phyloP scores from a whole-genome alignment of 2,797 vertebrate species.

The Bryconaethiops microstoma region DNA sequence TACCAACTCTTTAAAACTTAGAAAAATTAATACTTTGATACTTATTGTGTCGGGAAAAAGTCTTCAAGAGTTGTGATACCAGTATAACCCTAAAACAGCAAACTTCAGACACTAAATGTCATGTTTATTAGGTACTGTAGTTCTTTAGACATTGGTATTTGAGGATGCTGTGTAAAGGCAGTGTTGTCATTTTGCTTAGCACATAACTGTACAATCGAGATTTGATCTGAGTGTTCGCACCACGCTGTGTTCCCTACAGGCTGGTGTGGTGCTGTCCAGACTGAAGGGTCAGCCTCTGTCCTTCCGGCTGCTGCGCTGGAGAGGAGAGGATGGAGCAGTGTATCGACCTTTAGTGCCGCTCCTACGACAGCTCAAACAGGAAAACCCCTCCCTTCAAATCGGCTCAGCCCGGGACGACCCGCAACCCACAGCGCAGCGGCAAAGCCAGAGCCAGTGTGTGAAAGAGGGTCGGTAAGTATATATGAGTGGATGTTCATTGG shows the following conservation, averaged over 20 bases:
- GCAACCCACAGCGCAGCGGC: constrained; percentile 31
- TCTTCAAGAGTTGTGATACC: too few relatives aligned
- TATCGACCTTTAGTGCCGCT: constrained; percentile 78
- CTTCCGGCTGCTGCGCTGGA: constrained; percentile 76
- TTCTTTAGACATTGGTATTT: too few relatives aligned
- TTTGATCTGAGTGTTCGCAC: background rate
- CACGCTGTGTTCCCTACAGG: constrained; percentile 66
- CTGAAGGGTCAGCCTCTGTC: constrained; percentile 74
- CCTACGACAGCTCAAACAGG: constrained; percentile 73
- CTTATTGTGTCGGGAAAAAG: too few relatives aligned
- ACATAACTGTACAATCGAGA: too few relatives aligned
- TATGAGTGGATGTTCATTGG: background rate
- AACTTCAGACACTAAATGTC: too few relatives aligned
- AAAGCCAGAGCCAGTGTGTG: constrained; percentile 64
- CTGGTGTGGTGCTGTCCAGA: constrained; percentile 73
- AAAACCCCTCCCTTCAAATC: constrained; percentile 76
- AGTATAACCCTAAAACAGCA: too few relatives aligned
- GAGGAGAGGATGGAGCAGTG: constrained; percentile 65
- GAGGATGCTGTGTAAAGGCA: too few relatives aligned
- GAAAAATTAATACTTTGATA: too few relatives aligned
- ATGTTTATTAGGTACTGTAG: too few relatives aligned
- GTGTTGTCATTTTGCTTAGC: too few relatives aligned
- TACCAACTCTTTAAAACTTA: too few relatives aligned
- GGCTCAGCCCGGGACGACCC: constrained; percentile 46
- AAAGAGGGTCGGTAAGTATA: constrained; percentile 77